These are phyloP conservation scores for Leptodactylus fallax DNA, from an alignment of 2,797 vertebrate genomes.

Conservation along the genomic window DNA sequence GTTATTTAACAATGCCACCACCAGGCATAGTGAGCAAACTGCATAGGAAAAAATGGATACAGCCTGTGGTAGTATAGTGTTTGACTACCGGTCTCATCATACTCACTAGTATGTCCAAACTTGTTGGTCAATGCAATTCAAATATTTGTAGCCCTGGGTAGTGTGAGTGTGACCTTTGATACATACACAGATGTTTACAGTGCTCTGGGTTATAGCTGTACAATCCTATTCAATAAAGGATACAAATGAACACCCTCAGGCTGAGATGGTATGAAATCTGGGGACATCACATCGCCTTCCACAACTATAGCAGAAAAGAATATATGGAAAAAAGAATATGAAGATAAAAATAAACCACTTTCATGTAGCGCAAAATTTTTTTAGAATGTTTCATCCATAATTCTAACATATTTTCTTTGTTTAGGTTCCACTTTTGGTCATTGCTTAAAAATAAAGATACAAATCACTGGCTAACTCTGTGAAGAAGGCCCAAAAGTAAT, in stretches of 20 bases:
- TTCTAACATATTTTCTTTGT: not conserved
- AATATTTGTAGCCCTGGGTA: not conserved
- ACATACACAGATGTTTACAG: not conserved
- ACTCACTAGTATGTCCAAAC: not conserved
- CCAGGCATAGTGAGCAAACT: not conserved
- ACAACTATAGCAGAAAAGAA: slow-evolving; percentile 80
- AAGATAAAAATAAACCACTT: not conserved
- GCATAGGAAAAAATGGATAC: not conserved
- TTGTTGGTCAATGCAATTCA: not conserved
- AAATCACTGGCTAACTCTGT: too few relatives aligned
- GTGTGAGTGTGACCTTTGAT: not conserved
- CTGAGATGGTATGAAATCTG: slow-evolving; percentile 91
- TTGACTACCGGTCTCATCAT: not conserved
- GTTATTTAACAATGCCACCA: not conserved
- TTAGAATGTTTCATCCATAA: not conserved
- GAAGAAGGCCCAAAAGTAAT: too few relatives aligned
- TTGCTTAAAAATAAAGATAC: not conserved
- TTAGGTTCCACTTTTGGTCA: not conserved
- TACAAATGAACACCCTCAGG: slow-evolving; percentile 93
- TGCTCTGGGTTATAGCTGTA: not conserved
- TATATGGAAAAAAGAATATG: not conserved
- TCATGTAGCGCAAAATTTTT: too few relatives aligned
- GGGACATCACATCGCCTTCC: slow-evolving; percentile 93
- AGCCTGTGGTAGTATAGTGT: too few relatives aligned
- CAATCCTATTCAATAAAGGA: slow-evolving; percentile 77